Base-by-base conservation (phyloP, 2,797 vertebrate species). In the Smutsia temminckii region DNA sequence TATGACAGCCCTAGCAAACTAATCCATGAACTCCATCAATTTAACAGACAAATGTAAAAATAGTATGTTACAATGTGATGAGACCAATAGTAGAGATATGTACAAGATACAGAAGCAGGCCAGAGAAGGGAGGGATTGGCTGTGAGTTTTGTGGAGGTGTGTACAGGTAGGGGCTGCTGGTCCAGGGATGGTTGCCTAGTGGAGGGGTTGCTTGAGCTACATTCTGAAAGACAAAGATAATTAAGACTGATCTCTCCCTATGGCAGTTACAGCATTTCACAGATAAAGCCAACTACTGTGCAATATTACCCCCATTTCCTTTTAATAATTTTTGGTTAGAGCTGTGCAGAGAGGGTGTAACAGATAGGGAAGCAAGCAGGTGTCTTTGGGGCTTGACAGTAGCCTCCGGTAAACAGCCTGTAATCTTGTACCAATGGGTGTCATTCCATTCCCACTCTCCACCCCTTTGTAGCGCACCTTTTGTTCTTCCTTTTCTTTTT, bases 401-500 rank as follows among this genome's bases (percentile, higher is more conserved):
- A 68, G 51, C 12, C 13, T 42, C 53, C 37, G 63, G 29, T 72
- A 69, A 92, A 69, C 11, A 90, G 77, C 57, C 53, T 79, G 57
- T 63, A 55, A 83, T 57, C 69, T 63, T 80, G 59, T 29, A 75
- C 74, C 91, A 68, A 0, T 27, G 53, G 78, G 40, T 49, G 34
- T 12, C 51, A 3, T 42, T 77, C 42, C 17, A 16, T 46, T 79
- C 72, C 89, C 64, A 34, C 23, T 89, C 83, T 59, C 74, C 63
- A 68, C 29, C 61, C 42, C 59, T 64, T 74, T 49, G 95, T 13
- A 88, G 72, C 72, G 61, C 21, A 69, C 27, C 20, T 91, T 95
- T 95, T 97, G 96, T 94, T 92, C 89, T 46, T 87, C 63, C 9
- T 2, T 49, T 72, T 72, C 81, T 78, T 91, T 95, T 94, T 59